Evolutionary conservation across 2,888 invertebrate species (phyloP).

Genomic region (Limnephilus auricula): DNA sequence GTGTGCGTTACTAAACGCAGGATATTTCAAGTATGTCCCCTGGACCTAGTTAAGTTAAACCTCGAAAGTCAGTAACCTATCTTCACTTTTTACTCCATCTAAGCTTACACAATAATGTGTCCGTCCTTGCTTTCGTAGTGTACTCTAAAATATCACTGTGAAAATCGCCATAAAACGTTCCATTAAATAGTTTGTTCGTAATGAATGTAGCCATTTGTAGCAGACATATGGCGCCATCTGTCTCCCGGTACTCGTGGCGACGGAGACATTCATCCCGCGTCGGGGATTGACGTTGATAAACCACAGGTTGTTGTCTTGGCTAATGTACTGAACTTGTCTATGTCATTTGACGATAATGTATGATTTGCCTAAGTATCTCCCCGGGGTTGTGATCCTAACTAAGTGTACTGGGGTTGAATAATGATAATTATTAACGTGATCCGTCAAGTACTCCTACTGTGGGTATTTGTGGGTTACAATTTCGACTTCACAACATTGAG

Average conservation of each 20-base stretch:
- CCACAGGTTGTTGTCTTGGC: slow-evolving; percentile 35
- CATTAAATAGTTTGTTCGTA: background rate
- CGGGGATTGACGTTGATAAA: slow-evolving; percentile 30
- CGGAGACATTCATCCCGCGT: slow-evolving; percentile 29
- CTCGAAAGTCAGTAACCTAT: no score
- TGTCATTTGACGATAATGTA: slow-evolving; percentile 12
- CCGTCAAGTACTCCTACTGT: background rate
- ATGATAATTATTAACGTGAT: background rate
- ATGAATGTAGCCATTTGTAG: background rate
- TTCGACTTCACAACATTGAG: no score
- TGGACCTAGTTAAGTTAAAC: no score
- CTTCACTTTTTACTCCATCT: no score
- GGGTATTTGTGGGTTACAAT: no score
- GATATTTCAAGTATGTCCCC: no score
- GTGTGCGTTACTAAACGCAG: no score
- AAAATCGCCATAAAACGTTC: background rate
- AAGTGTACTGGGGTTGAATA: background rate
- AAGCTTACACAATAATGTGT: background rate
- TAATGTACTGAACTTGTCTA: slow-evolving; percentile 35
- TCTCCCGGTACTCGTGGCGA: background rate
- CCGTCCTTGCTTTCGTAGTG: background rate
- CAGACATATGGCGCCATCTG: background rate
- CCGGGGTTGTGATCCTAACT: background rate
- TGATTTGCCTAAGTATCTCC: background rate
- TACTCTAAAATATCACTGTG: background rate